Evolutionary conservation across 2,113 vertebrate species (phyloP).

Genomic region (Ailurus styani): DNA sequence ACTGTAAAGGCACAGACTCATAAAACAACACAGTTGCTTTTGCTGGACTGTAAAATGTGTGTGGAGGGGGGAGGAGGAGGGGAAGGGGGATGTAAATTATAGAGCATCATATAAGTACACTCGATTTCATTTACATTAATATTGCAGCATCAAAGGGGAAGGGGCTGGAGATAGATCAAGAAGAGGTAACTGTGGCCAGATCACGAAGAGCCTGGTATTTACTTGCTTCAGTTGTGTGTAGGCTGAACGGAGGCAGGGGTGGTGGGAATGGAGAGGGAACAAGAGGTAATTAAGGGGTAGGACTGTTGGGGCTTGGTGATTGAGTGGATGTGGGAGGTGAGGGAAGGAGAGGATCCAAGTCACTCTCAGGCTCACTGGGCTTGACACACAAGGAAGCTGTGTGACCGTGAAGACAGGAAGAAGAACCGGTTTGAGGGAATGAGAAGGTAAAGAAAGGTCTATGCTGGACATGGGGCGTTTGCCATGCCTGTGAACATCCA

Average conservation of each 20-base stretch:
- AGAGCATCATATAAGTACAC: background rate
- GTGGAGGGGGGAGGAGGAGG: background rate
- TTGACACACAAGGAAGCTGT: background rate
- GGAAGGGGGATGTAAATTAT: background rate
- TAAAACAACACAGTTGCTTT: background rate
- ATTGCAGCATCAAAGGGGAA: background rate
- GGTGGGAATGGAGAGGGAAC: slow-evolving; percentile 24
- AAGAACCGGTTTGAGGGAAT: background rate
- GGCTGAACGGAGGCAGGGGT: slow-evolving; percentile 1
- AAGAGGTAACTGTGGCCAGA: slow-evolving; percentile 10
- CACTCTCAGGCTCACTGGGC: background rate
- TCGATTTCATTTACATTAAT: slow-evolving; percentile 32
- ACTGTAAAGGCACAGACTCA: background rate
- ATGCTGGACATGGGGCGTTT: background rate
- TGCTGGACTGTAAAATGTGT: background rate
- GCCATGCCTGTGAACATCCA: background rate
- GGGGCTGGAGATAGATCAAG: background rate
- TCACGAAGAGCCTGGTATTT: background rate
- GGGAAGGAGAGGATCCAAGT: background rate
- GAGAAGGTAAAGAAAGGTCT: background rate
- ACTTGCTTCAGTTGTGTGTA: slow-evolving; percentile 33
- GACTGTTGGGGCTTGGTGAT: background rate
- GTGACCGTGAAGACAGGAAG: background rate
- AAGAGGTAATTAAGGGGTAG: slow-evolving; percentile 36
- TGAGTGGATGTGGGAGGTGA: slow-evolving; percentile 35